Base-by-base conservation (phyloP, 1,140 invertebrate species). In the Brachionus plicatilis region DNA sequence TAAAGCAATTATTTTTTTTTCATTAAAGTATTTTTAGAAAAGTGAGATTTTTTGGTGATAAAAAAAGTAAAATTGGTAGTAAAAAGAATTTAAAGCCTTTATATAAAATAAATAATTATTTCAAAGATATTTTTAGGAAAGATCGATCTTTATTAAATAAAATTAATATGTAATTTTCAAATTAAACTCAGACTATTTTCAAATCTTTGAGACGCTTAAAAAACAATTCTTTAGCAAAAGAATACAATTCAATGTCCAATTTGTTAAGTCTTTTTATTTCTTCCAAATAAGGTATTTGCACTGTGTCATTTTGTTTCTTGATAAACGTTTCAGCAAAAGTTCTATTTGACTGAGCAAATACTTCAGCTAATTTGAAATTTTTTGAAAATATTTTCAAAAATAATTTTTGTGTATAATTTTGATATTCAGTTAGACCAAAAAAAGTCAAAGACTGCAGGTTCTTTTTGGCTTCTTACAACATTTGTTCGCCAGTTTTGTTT, bases 361-460 rank as follows among this genome's bases (percentile, higher is more conserved):
- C 41, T 17, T 17, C 17, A 17, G n/a, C 6, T 27, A 56, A 11
- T 20, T 17, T 43, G 27, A 50, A 82, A 43, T 60, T 43, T 43
- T 17, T 27, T 20, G 17, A n/a, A 47, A 56, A 27, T 17, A 50
- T 45, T 65, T 17, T 68, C 7, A 17, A 14, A 65, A 82, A 82
- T 43, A 82, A 45, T 20, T 29, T 14, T 45, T 84, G 85, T 66
- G 70, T 88, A 87, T 94, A 94, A 91, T 94, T 94, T 90, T 97
- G 97, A 89, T 93, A 93, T 90, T 99, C 97, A 24, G 96, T 97
- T 70, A 99, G 91, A 85, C 97, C 97, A 90, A 99, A 98, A 88
- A 96, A 99, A 43, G 96, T 94, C 94, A 99, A 96, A 70, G 94
- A 93, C 84, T 93, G 93, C 33, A 99, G 91, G 91, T 99, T 99